Percentiles rank a stretch among this genome's conserved stretches.
These are phyloP conservation scores for Anser cygnoides DNA, from an alignment of 2,113 vertebrate genomes.

Conservation along the genomic window DNA sequence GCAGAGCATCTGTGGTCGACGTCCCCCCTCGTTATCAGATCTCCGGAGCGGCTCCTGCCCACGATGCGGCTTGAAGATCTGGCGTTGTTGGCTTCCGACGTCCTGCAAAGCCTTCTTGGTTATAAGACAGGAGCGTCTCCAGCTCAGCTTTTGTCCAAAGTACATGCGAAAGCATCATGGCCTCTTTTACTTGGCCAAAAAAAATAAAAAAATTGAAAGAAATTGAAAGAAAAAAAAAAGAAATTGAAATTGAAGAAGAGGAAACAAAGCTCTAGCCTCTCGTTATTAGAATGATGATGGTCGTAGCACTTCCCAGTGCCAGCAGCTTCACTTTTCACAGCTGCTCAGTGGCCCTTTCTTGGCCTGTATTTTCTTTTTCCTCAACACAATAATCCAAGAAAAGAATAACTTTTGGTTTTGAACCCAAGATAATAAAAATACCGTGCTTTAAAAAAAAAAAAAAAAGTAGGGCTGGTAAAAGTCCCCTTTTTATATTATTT, in stretches of 20 bases:
- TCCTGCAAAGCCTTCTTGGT: background rate
- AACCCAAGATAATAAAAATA: background rate
- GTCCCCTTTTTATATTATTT: background rate
- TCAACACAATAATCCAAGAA: background rate
- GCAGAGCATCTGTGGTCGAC: no score
- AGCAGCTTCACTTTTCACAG: background rate
- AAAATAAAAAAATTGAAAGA: background rate
- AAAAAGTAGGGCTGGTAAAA: background rate
- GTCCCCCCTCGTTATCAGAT: background rate
- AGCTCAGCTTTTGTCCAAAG: background rate
- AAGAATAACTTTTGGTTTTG: background rate
- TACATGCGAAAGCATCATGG: fast-evolving
- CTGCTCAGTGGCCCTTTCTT: background rate
- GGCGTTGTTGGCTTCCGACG: background rate
- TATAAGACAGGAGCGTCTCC: no score
- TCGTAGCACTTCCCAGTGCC: background rate
- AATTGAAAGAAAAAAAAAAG: background rate
- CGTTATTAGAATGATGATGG: fast-evolving
- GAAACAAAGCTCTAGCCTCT: background rate
- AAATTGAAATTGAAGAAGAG: no score
- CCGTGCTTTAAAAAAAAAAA: background rate
- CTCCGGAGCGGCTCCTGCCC: background rate
- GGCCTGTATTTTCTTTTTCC: no score
- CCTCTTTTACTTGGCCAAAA: background rate
- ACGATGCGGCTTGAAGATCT: fast-evolving